A percentile compares a stretch with the other conserved stretches of the same genome.
Conservation (phyloP, 2,113 vertebrate genomes). For the Empidonax traillii region DNA sequence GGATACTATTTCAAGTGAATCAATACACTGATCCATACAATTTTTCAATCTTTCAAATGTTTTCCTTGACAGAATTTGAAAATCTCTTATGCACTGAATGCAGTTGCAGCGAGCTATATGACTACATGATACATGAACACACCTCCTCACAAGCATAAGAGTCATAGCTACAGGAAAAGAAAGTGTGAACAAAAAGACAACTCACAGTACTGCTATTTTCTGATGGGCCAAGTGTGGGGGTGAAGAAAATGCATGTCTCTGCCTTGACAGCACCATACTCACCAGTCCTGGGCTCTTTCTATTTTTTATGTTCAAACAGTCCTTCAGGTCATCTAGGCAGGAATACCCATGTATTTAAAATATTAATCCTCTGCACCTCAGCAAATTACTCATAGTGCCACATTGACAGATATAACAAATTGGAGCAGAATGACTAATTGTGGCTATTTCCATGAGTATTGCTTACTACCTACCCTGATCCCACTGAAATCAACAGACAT, state of each 20-base stretch:
- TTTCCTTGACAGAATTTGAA: not conserved
- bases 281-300: not conserved
- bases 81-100: not conserved
- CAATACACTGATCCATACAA: rapidly evolving
- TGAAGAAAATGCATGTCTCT: not conserved
- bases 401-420: not conserved
- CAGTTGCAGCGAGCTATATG: not conserved
- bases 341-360: not conserved
- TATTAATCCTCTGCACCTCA: not conserved
- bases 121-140: not conserved
- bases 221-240: not conserved
- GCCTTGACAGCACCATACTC: not conserved
- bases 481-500: not conserved
- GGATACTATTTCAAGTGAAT: not conserved
- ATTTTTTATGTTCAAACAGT: not conserved
- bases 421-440: not conserved
- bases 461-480: not conserved
- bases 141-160: not conserved
- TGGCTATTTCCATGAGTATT: not conserved
- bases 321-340: not conserved
- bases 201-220: not conserved
- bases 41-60: not conserved
- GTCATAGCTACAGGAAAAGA: not conserved
- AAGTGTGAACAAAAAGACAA: not conserved
- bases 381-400: not conserved